A percentile compares a stretch with the other conserved stretches of the same genome.
These are phyloP conservation scores for Indicator maculatus DNA, from an alignment of 2,113 vertebrate genomes.

Conservation along the genomic window DNA sequence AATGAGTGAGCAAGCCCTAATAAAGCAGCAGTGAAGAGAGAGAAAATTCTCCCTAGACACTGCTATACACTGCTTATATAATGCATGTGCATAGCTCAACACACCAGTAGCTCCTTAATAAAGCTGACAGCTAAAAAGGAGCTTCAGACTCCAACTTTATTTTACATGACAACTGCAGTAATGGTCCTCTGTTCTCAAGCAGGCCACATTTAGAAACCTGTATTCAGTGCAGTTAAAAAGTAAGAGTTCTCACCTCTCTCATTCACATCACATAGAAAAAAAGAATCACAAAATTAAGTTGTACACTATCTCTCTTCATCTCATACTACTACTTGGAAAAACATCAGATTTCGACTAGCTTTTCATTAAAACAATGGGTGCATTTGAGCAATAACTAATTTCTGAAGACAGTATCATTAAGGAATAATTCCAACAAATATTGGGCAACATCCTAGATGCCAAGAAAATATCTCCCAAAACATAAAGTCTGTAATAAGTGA, in stretches of 20 bases:
- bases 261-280: neutral
- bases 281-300: conserved; percentile 7
- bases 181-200: conserved; percentile 71
- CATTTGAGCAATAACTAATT: conserved; percentile 61
- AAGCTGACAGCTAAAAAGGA: conserved; percentile 81
- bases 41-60: conserved; percentile 75
- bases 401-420: conserved; percentile 62
- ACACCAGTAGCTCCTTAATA: conserved; percentile 76
- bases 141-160: conserved; percentile 78
- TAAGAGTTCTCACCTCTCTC: conserved; percentile 26
- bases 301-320: neutral
- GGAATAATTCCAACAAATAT: conserved; percentile 60
- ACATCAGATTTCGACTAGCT: neutral
- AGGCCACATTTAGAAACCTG: conserved; percentile 48
- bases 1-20: conserved; percentile 56
- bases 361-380: conserved; percentile 29
- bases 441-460: conserved; percentile 14
- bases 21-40: conserved; percentile 59
- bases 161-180: conserved; percentile 83
- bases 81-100: conserved; percentile 78
- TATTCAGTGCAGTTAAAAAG: conserved; percentile 47
- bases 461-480: conserved; percentile 67
- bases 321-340: conserved; percentile 6
- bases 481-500: conserved; percentile 65
- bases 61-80: conserved; percentile 71